Base-by-base conservation (phyloP, 2,113 vertebrate species). In the Elgaria multicarinata region DNA sequence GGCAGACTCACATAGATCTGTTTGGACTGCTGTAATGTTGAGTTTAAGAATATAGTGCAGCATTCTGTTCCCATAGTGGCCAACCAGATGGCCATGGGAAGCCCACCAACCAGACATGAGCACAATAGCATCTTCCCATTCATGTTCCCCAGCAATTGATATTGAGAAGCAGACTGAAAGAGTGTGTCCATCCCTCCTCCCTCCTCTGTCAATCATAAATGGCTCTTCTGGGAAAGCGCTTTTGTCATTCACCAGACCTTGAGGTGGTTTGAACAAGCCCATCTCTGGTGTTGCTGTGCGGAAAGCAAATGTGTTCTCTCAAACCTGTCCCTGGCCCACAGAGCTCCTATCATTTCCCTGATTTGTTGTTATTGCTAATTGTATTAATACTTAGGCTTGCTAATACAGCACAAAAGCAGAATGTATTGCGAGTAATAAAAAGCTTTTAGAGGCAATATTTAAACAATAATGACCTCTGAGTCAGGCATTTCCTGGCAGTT, bases 401-500 rank as follows among this genome's bases (percentile, higher is more conserved):
- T 91, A 94, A 94, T 95, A 91, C 87, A 93, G 44, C 83, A 94
- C 91, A 95, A 96, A 95, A 94, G n/a, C 39, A 89, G 94, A 93
- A 92, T 64, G 58, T 96, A 96, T 95, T 96, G 71, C 82, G 91
- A 92, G 71, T 69, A 92, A 93, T 88, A 78, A 94, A 94, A 93
- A 95, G 90, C 74, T 95, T 96, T 94, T 91, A 92, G 91, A 94
- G 85, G 90, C 74, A 93, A 91, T 96, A 95, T 94, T 95, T 95
- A 96, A 96, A 88, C 88, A 96, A 91, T 92, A 96, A 96, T 96
- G 91, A 95, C 87, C 94, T 89, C 92, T 92, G 92, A 87, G 89
- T 93, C 93, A 91, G 92, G 89, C 90, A 92, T 95, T 94, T 96
- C 94, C 85, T 93, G 93, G 92, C 89, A 95, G 87, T 88, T 95